These are phyloP conservation scores for Samia ricini DNA, from an alignment of 1,140 invertebrate species.

Conservation along the genomic window DNA sequence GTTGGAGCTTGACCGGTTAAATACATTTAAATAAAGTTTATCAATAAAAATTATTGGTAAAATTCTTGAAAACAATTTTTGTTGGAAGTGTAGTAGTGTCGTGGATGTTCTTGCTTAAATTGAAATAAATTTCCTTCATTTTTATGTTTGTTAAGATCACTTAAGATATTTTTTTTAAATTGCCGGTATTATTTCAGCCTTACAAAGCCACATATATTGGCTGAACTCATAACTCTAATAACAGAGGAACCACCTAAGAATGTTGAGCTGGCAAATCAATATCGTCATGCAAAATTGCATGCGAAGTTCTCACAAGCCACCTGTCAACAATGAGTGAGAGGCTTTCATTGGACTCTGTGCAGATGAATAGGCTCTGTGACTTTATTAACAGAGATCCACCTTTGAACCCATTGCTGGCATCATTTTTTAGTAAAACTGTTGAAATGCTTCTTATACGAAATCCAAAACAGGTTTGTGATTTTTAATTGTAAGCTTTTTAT, in stretches of 20 bases:
- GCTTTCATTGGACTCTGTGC: conserved; percentile 85
- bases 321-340: conserved; percentile 91
- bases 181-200: conserved; percentile 83
- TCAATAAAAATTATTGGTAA: too few species aligned
- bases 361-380: conserved; percentile 91
- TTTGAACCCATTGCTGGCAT: conserved; percentile 95
- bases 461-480: conserved; percentile 65
- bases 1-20: too few species aligned
- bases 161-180: too few species aligned
- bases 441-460: conserved; percentile 90
- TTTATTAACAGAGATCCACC: conserved; percentile 92
- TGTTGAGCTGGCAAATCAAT: conserved; percentile 87
- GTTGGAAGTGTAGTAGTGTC: too few species aligned
- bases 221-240: conserved; percentile 91
- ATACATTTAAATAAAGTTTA: too few species aligned
- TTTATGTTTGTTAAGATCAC: too few species aligned
- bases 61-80: too few species aligned
- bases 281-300: conserved; percentile 95
- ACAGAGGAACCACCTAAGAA: conserved; percentile 90
- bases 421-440: conserved; percentile 97
- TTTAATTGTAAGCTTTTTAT: conserved; percentile 2
- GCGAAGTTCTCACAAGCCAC: conserved; percentile 93
- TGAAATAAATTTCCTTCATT: too few species aligned
- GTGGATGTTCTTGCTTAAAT: too few species aligned
- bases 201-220: conserved; percentile 88